These are phyloP conservation scores for Myotis yumanensis DNA, from an alignment of 2,113 vertebrate species.

Conservation along the genomic window DNA sequence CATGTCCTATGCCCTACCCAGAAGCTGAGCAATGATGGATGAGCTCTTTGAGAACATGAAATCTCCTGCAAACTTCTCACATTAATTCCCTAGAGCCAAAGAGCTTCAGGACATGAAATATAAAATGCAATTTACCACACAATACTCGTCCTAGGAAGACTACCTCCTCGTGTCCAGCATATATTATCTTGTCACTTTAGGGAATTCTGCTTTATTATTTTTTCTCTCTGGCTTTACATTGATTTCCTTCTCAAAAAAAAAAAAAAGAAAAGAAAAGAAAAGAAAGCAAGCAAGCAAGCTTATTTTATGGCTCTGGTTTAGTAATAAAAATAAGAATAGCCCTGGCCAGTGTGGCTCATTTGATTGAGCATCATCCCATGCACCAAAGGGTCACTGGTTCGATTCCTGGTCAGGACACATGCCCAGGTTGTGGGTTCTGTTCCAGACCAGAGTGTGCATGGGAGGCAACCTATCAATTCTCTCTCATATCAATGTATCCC, in stretches of 20 bases:
- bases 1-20: background rate
- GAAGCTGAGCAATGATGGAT: background rate
- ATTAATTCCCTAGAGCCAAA: background rate
- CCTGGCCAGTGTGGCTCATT: background rate
- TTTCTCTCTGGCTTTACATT: background rate
- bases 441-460: background rate
- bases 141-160: background rate
- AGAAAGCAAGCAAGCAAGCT: too few species aligned
- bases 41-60: background rate
- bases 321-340: background rate
- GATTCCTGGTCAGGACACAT: background rate
- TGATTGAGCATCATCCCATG: background rate
- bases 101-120: constrained; percentile 2
- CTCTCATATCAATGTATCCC: background rate
- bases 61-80: background rate
- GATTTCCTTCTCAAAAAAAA: background rate
- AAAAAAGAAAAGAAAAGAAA: background rate
- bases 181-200: background rate
- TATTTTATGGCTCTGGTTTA: background rate
- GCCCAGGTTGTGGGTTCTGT: background rate
- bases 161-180: background rate
- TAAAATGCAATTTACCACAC: background rate
- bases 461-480: background rate
- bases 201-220: background rate
- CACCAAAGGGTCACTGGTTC: background rate